A percentile compares a stretch with the other conserved stretches of the same genome.
Evolutionary conservation across 2,888 invertebrate genomes (phyloP).

Genomic region (Agrilus cyanescens): DNA sequence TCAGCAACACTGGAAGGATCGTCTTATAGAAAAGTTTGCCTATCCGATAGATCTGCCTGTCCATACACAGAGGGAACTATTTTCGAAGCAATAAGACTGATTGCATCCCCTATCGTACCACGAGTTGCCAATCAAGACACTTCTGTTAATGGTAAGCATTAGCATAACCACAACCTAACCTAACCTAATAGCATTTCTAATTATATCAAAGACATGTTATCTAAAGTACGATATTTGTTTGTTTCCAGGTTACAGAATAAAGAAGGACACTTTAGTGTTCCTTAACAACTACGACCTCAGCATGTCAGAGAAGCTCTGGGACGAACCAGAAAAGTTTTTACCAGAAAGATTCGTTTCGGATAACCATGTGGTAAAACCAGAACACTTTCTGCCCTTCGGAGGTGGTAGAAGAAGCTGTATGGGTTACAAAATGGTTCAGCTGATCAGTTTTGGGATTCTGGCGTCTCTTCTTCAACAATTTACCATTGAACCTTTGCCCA

Average conservation of each 20-base stretch:
- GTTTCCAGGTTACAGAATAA: conserved; percentile 44
- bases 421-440: conserved; percentile 55
- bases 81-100: conserved; percentile 48
- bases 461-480: conserved; percentile 44
- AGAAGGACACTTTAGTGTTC: conserved; percentile 51
- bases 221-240: conserved; percentile 12
- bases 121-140: conserved; percentile 52
- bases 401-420: conserved; percentile 54
- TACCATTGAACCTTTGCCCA: conserved; percentile 36
- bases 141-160: conserved; percentile 44
- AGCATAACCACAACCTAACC: neutral
- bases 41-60: conserved; percentile 33
- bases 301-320: conserved; percentile 50
- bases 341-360: conserved; percentile 50
- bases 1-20: conserved; percentile 24
- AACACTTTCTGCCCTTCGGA: conserved; percentile 54
- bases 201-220: conserved; percentile 1
- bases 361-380: conserved; percentile 45
- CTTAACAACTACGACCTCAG: conserved; percentile 57
- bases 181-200: neutral
- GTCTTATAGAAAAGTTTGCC: conserved; percentile 20
- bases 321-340: conserved; percentile 43
- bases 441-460: conserved; percentile 42
- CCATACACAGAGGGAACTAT: conserved; percentile 50
- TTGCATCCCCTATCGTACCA: conserved; percentile 56